These are phyloP conservation scores for Parauchenoglanis punctatus DNA, from an alignment of 2,797 vertebrate species.

Conservation along the genomic window DNA sequence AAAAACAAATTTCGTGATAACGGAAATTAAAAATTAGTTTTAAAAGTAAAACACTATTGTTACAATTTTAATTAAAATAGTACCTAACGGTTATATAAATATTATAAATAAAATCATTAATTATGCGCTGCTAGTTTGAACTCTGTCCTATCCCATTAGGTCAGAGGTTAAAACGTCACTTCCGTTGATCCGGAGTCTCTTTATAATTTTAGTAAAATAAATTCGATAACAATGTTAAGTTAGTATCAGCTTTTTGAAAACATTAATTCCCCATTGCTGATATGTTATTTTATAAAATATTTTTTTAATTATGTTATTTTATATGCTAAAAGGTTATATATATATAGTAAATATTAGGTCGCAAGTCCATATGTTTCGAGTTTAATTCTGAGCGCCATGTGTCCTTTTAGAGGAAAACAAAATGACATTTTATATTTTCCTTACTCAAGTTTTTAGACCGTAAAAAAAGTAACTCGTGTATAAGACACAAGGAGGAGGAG, in stretches of 20 bases:
- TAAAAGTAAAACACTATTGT: not conserved
- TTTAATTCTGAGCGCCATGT: not conserved
- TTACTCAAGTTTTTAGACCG: not conserved
- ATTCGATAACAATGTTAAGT: not conserved
- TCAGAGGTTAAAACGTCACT: conserved; percentile 8
- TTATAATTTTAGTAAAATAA: not conserved
- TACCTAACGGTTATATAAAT: not conserved
- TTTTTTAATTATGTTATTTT: not conserved
- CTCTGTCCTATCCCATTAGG: not conserved
- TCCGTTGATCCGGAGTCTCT: not conserved
- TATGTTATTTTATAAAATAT: too few species aligned
- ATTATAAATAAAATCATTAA: not conserved
- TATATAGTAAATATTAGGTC: not conserved
- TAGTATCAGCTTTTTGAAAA: not conserved
- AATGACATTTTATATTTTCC: not conserved
- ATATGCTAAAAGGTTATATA: not conserved
- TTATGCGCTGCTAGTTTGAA: not conserved
- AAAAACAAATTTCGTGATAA: not conserved
- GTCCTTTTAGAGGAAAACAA: not conserved
- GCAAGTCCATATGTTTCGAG: not conserved
- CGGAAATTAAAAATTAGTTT: not conserved
- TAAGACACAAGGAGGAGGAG: conserved; percentile 24
- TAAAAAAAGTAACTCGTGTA: not conserved
- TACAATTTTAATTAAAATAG: not conserved
- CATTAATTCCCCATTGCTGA: not conserved